These are phyloP conservation scores for Galbula dea DNA, from an alignment of 2,113 vertebrate genomes.

Conservation along the genomic window DNA sequence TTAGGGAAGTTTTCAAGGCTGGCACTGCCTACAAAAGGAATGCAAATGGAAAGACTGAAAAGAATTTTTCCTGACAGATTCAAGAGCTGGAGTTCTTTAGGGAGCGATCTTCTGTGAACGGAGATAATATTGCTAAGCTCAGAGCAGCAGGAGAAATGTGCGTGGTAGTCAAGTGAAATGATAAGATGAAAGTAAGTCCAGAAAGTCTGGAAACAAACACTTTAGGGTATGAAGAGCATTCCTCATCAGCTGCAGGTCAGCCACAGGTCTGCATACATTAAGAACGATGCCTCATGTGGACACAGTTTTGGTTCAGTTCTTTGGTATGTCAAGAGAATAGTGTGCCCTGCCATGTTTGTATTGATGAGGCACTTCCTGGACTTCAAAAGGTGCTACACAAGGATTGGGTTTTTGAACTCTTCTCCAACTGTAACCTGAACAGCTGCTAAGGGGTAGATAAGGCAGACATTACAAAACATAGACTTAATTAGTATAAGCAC, in stretches of 20 bases:
- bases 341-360: background rate
- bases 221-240: background rate
- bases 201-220: background rate
- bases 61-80: background rate
- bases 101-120: background rate
- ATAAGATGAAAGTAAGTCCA: background rate
- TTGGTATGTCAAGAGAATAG: background rate
- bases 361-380: background rate
- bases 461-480: background rate
- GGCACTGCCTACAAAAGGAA: background rate
- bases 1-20: background rate
- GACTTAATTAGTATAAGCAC: background rate
- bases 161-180: background rate
- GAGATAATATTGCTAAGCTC: background rate
- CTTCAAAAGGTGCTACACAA: background rate
- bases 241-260: background rate
- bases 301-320: background rate
- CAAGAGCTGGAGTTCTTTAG: background rate
- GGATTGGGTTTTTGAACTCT: background rate
- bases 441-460: background rate
- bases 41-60: background rate
- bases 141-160: background rate
- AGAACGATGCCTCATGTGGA: background rate
- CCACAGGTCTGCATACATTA: background rate
- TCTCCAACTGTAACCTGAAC: background rate